Evolutionary conservation across 2,113 vertebrate species (phyloP).

Genomic region (Ictidomys tridecemlineatus): DNA sequence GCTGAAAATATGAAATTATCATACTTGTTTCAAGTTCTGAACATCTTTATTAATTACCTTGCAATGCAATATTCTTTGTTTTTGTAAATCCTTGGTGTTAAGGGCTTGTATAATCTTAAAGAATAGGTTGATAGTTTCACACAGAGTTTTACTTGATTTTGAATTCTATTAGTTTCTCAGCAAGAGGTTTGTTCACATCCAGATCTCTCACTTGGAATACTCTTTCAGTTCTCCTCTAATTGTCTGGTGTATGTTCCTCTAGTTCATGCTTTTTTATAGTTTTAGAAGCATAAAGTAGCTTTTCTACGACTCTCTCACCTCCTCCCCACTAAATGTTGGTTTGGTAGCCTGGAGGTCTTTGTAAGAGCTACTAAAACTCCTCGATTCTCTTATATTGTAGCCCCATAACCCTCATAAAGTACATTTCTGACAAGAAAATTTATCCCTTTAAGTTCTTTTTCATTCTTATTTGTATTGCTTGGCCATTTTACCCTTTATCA

Average conservation of each 20-base stretch:
- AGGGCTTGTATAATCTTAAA: not conserved
- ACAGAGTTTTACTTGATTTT: not conserved
- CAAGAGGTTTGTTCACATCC: not conserved
- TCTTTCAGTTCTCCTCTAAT: not conserved
- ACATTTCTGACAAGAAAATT: slow-evolving; percentile 2
- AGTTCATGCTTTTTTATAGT: not conserved
- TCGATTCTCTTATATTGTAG: not conserved
- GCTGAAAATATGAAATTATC: not conserved
- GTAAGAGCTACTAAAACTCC: not conserved
- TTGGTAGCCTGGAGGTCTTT: not conserved
- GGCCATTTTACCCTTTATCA: not conserved
- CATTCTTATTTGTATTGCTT: slow-evolving; percentile 51
- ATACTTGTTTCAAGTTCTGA: not conserved
- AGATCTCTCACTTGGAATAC: not conserved
- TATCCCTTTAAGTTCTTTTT: slow-evolving; percentile 21
- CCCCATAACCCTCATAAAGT: not conserved
- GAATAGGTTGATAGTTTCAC: accelerated
- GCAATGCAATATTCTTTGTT: not conserved
- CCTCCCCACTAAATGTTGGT: not conserved
- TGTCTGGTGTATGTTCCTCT: not conserved
- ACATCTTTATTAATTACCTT: not conserved
- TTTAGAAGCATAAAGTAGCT: not conserved
- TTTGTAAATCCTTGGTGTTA: not conserved
- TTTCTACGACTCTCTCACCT: not conserved
- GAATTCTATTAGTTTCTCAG: not conserved